These are phyloP conservation scores for Gryllus bimaculatus DNA, from an alignment of 1,140 invertebrate species.

Conservation along the genomic window DNA sequence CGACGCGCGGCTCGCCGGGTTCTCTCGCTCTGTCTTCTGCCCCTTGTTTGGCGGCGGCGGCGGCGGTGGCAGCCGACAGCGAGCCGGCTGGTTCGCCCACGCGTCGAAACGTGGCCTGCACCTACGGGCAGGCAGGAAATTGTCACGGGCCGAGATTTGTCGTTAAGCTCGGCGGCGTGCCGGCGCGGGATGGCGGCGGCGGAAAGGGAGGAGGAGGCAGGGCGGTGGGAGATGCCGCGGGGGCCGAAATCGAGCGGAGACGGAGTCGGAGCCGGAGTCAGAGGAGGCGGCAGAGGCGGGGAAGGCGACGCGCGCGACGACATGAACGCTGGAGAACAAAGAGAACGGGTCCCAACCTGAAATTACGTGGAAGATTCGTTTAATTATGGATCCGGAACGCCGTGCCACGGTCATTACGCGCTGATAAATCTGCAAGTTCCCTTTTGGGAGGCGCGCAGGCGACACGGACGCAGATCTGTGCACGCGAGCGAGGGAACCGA, in stretches of 20 bases:
- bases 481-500: not conserved
- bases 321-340: not conserved
- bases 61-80: not conserved
- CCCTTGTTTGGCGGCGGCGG: not conserved
- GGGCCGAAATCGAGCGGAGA: not conserved
- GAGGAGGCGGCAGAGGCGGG: too few species aligned
- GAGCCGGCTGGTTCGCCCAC: not conserved
- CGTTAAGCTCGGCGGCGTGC: not conserved
- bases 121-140: not conserved
- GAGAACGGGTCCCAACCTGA: conserved; percentile 2
- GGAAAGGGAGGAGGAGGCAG: not conserved
- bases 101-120: not conserved
- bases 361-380: not conserved
- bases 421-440: not conserved
- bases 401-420: not conserved
- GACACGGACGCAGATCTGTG: too few species aligned
- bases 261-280: too few species aligned
- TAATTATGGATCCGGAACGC: not conserved
- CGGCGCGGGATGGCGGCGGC: too few species aligned
- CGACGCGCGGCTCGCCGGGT: too few species aligned
- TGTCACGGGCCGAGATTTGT: not conserved
- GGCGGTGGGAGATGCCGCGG: not conserved
- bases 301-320: not conserved
- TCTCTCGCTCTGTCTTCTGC: not conserved
- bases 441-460: not conserved